A percentile compares a stretch with the other conserved stretches of the same genome.
These are phyloP conservation scores for Dolichoris vasculosae DNA, from an alignment of 1,140 invertebrate genomes.

Conservation along the genomic window DNA sequence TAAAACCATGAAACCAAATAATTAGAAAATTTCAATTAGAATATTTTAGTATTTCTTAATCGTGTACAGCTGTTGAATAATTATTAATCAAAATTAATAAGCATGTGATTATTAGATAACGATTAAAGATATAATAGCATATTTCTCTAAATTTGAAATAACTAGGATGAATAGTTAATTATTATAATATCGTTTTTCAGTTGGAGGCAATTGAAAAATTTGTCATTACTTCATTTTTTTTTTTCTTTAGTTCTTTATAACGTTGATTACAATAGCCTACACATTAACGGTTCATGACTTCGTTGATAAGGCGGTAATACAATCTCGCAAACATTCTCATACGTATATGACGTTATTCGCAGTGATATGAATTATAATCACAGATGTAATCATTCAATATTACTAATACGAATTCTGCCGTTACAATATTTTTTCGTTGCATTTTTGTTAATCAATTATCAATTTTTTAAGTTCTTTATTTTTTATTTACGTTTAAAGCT, in stretches of 20 bases:
- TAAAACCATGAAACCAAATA: too few species aligned
- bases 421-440: neutral
- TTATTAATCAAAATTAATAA: too few species aligned
- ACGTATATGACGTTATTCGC: neutral
- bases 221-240: constrained; percentile 30
- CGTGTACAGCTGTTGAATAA: too few species aligned
- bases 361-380: constrained; percentile 13
- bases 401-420: neutral
- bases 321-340: neutral
- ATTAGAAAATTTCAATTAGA: too few species aligned
- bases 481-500: too few species aligned
- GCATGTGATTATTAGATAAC: too few species aligned
- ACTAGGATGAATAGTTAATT: constrained; percentile 12
- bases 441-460: neutral
- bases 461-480: too few species aligned
- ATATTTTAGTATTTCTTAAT: too few species aligned
- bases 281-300: constrained; percentile 11
- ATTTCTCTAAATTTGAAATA: neutral
- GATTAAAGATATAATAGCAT: too few species aligned
- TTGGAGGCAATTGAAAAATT: constrained; percentile 5
- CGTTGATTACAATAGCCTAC: constrained; percentile 15
- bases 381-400: constrained; percentile 1
- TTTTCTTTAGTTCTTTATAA: neutral
- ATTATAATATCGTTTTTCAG: constrained; percentile 3
- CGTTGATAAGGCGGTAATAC: constrained; percentile 33